Evolutionary conservation across 2,888 invertebrate species (phyloP).

Genomic region (Drosophila melanosoma): DNA sequence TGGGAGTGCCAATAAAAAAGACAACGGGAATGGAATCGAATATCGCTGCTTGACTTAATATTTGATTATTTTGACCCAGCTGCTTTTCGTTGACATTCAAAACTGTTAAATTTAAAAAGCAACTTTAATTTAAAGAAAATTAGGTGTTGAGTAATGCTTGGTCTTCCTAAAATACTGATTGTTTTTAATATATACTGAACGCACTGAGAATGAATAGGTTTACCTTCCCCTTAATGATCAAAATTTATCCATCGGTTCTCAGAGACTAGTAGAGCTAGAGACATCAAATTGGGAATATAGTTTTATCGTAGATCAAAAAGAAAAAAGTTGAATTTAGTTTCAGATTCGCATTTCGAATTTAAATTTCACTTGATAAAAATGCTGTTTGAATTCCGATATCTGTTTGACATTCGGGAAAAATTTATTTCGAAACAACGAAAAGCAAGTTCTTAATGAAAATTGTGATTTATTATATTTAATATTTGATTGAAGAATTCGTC

Average conservation of each 20-base stretch:
- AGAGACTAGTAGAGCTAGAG: too few relatives aligned
- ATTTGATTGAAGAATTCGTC: neutral
- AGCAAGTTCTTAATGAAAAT: too few relatives aligned
- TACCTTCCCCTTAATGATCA: neutral
- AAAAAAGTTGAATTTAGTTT: neutral
- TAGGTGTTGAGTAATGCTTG: neutral
- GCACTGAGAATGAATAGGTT: neutral
- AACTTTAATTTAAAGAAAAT: neutral
- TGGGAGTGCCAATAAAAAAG: neutral
- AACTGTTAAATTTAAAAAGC: neutral
- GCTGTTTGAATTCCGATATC: neutral
- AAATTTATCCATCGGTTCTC: neutral
- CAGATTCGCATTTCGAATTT: neutral
- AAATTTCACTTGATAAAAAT: neutral
- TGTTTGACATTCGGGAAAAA: neutral
- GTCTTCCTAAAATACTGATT: neutral
- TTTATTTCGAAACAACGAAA: too few relatives aligned
- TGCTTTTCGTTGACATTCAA: neutral
- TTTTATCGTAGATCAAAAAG: neutral
- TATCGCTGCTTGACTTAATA: neutral
- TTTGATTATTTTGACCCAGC: slow-evolving; percentile 1
- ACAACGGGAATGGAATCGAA: neutral
- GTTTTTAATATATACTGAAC: neutral
- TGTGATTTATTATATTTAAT: neutral
- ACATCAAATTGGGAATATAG: neutral